Base-by-base conservation (phyloP, 2,888 invertebrate genomes). In the Andrena trimmerana region DNA sequence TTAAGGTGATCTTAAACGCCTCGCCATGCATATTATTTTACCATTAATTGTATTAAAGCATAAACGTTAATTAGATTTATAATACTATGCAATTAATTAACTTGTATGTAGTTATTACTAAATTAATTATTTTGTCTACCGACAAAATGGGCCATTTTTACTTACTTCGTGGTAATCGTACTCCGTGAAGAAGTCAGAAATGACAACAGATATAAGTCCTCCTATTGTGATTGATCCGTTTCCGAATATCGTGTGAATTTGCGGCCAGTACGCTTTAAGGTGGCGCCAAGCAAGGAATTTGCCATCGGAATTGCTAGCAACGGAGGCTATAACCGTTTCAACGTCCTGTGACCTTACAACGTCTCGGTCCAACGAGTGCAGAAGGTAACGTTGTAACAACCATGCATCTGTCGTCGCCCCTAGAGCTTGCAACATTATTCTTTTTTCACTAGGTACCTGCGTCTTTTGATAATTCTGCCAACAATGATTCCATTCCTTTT, bases 341-440 rank as follows among this genome's bases (percentile, higher is more conserved):
- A 97, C 96, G 87, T 97, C 96, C 85, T 96, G 96, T 0, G 96
- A 95, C 88, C 96, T 95, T 27, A 98, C 95, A 89, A 96, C 95
- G 60, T 96, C 95, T 88, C 96, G 95, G 75, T 97, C 96, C 50
- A 97, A 94, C 0, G 97, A 96, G 81, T 97, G 96, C 68, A 97
- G 95, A 68, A 98, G 95, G 94, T 97, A 97, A 96, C 97, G 96
- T 92, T 97, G 97, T 54, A 98, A 95, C 31, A 98, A 95, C 98
- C 98, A 98, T 42, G 97, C 97, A 92, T 97, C 97, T 0, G 95
- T 94, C 0, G 97, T 95, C 50, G 97, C 96, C 0, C 97, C 96
- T 78, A 98, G 93, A 0, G 97, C 96, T 86, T 96, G 95, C 50
- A 97, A 94, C 84, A 98, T 94, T 54, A 97, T 95, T 79, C 96